Evolutionary conservation across 2,113 vertebrate genomes (phyloP), one percentile per base, ranked within the genome.

Genomic region (Stigmatopora argus): DNA sequence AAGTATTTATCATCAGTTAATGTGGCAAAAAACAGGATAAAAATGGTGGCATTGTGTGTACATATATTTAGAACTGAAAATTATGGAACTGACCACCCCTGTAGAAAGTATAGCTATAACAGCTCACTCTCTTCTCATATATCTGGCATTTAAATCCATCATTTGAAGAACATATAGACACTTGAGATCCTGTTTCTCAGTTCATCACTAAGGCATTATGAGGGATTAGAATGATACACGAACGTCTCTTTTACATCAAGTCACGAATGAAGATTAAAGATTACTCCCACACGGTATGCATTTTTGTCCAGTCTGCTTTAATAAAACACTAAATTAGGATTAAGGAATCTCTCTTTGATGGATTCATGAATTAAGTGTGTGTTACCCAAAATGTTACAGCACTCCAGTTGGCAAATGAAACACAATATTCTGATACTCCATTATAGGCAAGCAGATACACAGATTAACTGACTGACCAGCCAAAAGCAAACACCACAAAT

Each of bases 401-500:
- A 11, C 21, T 13, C 23, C 11, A 2, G 10, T 53, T 21, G 23
- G 19, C 5, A 12, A 23, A 53, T 23, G 11, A 14, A 23, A 53
- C 10, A 5, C 51, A 23, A 9, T 21, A 18, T n/a, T 23, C 19
- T 52, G 19, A 52, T 52, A 15, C 15, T 58, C 31, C 9, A 35
- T 62, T 46, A 45, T 14, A 41, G 13, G 23, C 38, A 52, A 21
- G 49, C n/a, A 52, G 45, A 46, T 46, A 35, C n/a, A 46, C 9
- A 35, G 38, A 59, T 35, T 71, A 51, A 75, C 62, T 58, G 38
- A 8, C 18, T 72, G 74, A 74, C 78, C 78, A 66, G 67, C 48
- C 67, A 46, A 53, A 65, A 70, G 58, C 35, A 64, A 51, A 71
- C 68, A 53, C 18, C 73, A 34, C 18, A 77, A 78, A 59, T 71